Conservation (phyloP, 2,888 invertebrate species). For the Conops quadrifasciatus region DNA sequence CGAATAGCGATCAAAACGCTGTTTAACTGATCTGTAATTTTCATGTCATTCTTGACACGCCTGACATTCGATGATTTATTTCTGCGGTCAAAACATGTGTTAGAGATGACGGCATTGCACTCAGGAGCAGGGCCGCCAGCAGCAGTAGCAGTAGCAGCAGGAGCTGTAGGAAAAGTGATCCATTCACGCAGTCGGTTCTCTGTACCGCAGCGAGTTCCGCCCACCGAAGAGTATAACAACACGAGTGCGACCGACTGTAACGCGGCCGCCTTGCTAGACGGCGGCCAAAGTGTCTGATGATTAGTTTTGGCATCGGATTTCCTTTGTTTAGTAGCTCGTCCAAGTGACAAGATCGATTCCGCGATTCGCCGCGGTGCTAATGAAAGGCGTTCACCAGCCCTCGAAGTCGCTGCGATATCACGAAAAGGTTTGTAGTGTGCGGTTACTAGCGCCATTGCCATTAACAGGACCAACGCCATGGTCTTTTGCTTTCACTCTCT, state of each 20-base stretch:
- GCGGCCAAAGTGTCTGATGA: constrained; percentile 55
- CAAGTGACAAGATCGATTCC: constrained; percentile 38
- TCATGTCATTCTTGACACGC: constrained; percentile 48
- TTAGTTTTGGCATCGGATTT: constrained; percentile 50
- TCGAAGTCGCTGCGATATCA: neutral
- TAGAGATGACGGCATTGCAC: constrained; percentile 58
- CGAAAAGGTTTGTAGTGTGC: constrained; percentile 4
- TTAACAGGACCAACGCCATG: too few relatives aligned
- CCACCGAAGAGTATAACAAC: constrained; percentile 60
- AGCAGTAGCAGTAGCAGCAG: constrained; percentile 37
- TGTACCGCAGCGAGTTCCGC: constrained; percentile 51
- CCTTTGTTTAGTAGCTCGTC: constrained; percentile 27
- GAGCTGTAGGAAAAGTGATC: constrained; percentile 48
- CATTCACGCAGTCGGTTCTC: constrained; percentile 51
- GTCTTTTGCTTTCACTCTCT: neutral
- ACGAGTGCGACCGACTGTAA: constrained; percentile 46
- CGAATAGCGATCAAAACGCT: neutral
- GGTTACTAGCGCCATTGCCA: constrained; percentile 7
- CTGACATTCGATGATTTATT: constrained; percentile 64
- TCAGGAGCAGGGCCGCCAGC: neutral
- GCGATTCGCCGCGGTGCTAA: constrained; percentile 42
- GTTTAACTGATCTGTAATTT: constrained; percentile 21
- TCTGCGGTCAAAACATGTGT: constrained; percentile 66
- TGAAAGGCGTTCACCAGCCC: constrained; percentile 2
- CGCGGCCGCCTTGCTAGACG: constrained; percentile 37